Percentiles rank a stretch among this genome's conserved stretches.
Evolutionary conservation across 1,140 invertebrate species (phyloP).

Genomic region (Cotesia vestalis): DNA sequence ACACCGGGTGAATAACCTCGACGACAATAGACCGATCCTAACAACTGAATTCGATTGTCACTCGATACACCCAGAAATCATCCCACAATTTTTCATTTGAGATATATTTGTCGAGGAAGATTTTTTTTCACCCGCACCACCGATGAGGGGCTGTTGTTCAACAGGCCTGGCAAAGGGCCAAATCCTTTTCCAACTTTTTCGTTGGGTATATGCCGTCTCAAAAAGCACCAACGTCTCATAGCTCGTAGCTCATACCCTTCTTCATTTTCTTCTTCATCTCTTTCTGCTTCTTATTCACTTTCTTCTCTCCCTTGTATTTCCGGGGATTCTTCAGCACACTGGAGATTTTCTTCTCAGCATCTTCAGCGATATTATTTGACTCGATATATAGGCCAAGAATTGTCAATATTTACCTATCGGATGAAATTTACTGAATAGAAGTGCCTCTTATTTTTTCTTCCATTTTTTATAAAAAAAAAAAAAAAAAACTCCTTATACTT

Average conservation of each 20-base stretch:
- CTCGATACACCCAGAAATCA: neutral
- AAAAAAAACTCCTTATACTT: neutral
- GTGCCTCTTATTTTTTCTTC: neutral
- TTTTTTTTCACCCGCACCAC: neutral
- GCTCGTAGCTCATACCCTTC: neutral
- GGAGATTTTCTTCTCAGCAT: slow-evolving; percentile 22
- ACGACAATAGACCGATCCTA: neutral
- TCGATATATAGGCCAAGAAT: slow-evolving; percentile 41
- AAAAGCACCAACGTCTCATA: slow-evolving; percentile 29
- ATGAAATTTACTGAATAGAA: slow-evolving; percentile 40
- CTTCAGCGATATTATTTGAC: slow-evolving; percentile 38
- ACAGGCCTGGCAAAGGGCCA: slow-evolving; percentile 55
- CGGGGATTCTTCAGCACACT: slow-evolving; percentile 26
- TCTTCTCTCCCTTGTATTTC: neutral
- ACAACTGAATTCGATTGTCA: too few relatives aligned
- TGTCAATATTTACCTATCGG: slow-evolving; percentile 42
- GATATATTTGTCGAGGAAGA: slow-evolving; percentile 30
- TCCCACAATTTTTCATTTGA: slow-evolving; percentile 41
- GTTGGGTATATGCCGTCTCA: neutral
- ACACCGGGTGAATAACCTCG: slow-evolving; percentile 7
- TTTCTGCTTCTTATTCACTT: neutral
- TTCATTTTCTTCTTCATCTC: neutral
- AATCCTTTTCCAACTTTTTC: slow-evolving; percentile 39
- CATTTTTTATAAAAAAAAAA: neutral
- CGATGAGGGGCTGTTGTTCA: slow-evolving; percentile 56